A percentile compares a stretch with the other conserved stretches of the same genome.
phyloP scores from a whole-genome alignment of 1,140 invertebrate genomes.

The Neodiprion pinetum region DNA sequence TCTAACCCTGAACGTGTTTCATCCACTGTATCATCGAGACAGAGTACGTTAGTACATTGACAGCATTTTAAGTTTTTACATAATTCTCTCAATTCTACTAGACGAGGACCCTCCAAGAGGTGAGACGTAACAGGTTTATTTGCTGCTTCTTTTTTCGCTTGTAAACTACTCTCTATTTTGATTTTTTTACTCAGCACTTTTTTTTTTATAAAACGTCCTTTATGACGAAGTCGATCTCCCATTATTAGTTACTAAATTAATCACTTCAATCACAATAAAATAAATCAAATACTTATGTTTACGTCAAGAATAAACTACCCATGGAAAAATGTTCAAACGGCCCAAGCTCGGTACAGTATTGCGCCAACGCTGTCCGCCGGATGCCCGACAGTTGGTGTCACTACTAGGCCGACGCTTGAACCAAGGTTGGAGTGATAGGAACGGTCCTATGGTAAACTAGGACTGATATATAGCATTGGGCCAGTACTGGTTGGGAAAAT shows the following conservation, averaged over 20 bases:
- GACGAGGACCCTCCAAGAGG: not conserved
- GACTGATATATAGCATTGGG: too few relatives aligned
- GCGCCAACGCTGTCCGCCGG: too few relatives aligned
- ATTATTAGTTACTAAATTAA: conserved; percentile 12
- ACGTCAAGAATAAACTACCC: too few relatives aligned
- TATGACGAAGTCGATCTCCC: conserved; percentile 15
- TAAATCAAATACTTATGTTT: too few relatives aligned
- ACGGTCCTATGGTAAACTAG: too few relatives aligned
- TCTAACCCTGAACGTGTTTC: conserved; percentile 13
- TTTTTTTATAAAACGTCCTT: conserved; percentile 18
- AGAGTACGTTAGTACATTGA: conserved; percentile 9
- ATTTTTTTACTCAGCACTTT: conserved; percentile 11
- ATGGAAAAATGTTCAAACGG: too few relatives aligned
- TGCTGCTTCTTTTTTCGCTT: conserved; percentile 12
- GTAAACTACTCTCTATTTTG: conserved; percentile 5
- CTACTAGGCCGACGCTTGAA: too few relatives aligned
- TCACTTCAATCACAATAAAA: not conserved
- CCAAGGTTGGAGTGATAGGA: too few relatives aligned
- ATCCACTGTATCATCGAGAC: conserved; percentile 10
- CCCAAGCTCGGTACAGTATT: too few relatives aligned
- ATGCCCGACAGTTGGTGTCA: too few relatives aligned
- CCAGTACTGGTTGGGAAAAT: too few relatives aligned
- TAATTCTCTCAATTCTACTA: conserved; percentile 20
- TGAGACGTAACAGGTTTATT: not conserved
- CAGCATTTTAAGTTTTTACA: conserved; percentile 23